phyloP scores from a whole-genome alignment of 2,113 vertebrate genomes.

The Paradoxurus hermaphroditus region DNA sequence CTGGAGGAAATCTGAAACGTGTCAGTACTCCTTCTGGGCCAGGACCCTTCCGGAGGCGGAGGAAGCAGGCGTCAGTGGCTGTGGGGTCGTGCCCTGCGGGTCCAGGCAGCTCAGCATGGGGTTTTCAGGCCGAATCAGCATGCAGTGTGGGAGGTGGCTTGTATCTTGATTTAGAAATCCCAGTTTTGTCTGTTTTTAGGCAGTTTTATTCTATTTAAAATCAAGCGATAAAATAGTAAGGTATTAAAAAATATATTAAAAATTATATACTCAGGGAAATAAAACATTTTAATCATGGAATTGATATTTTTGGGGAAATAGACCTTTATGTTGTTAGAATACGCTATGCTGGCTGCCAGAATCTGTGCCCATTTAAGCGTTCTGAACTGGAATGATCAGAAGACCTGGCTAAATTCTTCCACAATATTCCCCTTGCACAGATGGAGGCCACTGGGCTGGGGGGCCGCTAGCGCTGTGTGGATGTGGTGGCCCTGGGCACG shows the following conservation, averaged over 20 bases:
- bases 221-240: not conserved
- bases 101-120: constrained; percentile 52
- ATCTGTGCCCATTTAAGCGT: no score
- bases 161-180: constrained; percentile 70
- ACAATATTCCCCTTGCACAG: not conserved
- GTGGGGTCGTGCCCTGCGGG: not conserved
- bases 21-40: no score
- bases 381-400: not conserved
- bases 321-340: not conserved
- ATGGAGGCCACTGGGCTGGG: not conserved
- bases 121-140: constrained; percentile 63
- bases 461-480: not conserved
- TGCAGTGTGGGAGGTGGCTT: constrained; percentile 47
- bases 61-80: not conserved
- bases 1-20: not conserved
- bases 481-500: no score
- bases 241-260: not conserved
- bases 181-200: constrained; percentile 41
- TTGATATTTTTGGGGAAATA: not conserved
- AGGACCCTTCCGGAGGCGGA: not conserved
- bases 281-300: constrained; percentile 22
- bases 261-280: not conserved
- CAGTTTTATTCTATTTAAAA: constrained; percentile 25
- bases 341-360: not conserved
- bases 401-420: not conserved